Percentiles rank a stretch among this genome's conserved stretches.
These are phyloP conservation scores for Octomys mimax DNA, from an alignment of 2,797 vertebrate genomes.

Conservation along the genomic window DNA sequence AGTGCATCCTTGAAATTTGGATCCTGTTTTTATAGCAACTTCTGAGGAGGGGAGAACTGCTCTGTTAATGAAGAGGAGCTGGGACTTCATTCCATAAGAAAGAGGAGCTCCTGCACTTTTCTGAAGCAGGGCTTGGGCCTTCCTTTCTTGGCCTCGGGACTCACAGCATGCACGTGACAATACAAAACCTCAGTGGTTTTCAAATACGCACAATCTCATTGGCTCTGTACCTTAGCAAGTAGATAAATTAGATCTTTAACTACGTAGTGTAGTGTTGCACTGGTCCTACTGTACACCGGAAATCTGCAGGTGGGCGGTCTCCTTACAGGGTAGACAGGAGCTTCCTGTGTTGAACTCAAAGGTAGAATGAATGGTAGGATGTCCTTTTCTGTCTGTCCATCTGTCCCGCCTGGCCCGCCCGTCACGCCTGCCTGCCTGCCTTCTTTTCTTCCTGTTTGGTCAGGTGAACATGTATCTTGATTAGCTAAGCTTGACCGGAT, in stretches of 20 bases:
- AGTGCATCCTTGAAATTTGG: background rate
- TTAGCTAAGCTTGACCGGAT: conserved; percentile 46
- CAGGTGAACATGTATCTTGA: conserved; percentile 64
- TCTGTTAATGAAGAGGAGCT: background rate
- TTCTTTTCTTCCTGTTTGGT: background rate
- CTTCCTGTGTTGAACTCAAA: conserved; percentile 51
- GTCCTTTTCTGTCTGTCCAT: background rate
- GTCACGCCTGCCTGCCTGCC: no score
- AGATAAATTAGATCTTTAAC: background rate
- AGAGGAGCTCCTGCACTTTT: background rate
- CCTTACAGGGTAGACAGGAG: background rate
- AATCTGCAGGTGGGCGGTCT: background rate
- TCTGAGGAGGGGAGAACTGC: background rate
- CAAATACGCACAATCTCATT: background rate
- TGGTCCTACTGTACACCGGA: background rate
- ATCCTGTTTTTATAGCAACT: background rate
- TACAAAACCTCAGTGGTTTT: conserved; percentile 2
- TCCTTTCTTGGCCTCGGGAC: background rate
- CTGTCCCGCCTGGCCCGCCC: no score
- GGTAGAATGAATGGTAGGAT: background rate
- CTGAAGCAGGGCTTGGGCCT: background rate
- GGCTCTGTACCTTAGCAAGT: conserved; percentile 9
- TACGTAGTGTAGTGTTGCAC: background rate
- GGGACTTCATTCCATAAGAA: background rate
- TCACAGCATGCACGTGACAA: background rate